Base-by-base conservation (phyloP, 2,888 invertebrate species). In the Drosophila quinaria region DNA sequence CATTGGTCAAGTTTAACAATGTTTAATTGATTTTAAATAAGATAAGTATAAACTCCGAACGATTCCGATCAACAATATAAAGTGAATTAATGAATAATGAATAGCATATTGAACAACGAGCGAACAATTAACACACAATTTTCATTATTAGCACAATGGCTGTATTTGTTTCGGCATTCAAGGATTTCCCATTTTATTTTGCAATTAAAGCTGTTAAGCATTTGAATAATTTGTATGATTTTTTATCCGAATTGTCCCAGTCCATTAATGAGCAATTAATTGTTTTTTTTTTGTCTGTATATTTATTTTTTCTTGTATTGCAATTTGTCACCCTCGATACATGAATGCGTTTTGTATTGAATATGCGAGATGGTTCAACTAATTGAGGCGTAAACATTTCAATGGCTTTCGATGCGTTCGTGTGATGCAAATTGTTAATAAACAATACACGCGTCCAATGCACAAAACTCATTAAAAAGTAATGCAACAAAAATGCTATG, bases 381-480 rank as follows among this genome's bases (percentile, higher is more conserved):
- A 84, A 88, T 88, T 88, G 87, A 80, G 70, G 78, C 67, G 84
- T 78, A 69, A 86, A 86, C 86, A 85, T 80, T 85, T 74, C 85
- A 79, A 85, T 76, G 73, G 70, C 70, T 70, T 67, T 51, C 65
- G n/a, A 22, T 33, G 42, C 44, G 29, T 50, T 55, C 46, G n/a
- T 35, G 47, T 35, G 8, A 1, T 49, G 47, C 61, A 63, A 67
- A 70, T 69, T 63, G 63, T 76, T 59, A 59, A 72, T 72, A 82
- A 76, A 81, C 79, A 80, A 74, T 81, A 52, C 50, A 41, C 52
- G 37, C 35, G 19, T 31, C 9, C 60, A 25, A n/a, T 33, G 60
- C 52, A 63, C 42, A 73, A 51, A 59, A 76, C 67, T 58, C 86
- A 83, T 87, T 72, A 71, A 85, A 85, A 80, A 83, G 71, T 85